Percentiles rank a stretch among this genome's conserved stretches.
These are phyloP conservation scores for Abscondita cerata DNA, from an alignment of 2,888 invertebrate species.

Conservation along the genomic window DNA sequence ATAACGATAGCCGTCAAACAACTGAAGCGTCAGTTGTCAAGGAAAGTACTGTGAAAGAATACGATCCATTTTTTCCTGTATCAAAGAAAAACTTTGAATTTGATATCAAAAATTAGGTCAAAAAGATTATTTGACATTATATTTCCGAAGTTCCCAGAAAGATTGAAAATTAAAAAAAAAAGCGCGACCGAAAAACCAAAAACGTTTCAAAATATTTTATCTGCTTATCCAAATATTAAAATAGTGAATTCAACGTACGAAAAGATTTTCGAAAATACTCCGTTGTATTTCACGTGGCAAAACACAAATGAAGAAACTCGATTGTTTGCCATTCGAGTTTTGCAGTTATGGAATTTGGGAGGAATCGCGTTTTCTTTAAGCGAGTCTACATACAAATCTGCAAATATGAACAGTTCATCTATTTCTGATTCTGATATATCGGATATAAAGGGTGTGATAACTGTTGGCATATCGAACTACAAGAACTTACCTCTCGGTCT, in stretches of 20 bases:
- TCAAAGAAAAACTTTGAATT: constrained; percentile 3
- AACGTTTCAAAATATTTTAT: constrained; percentile 49
- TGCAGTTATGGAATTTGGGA: constrained; percentile 64
- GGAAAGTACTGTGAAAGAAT: no score
- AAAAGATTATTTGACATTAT: not conserved
- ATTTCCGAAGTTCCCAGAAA: not conserved
- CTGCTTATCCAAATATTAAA: constrained; percentile 58
- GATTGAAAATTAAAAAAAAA: not conserved
- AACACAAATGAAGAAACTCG: constrained; percentile 58
- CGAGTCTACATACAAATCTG: not conserved
- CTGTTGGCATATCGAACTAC: constrained; percentile 41
- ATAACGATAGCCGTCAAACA: no score
- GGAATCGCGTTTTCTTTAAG: constrained; percentile 58
- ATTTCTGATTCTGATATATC: not conserved
- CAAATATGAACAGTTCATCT: not conserved
- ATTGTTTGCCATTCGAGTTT: constrained; percentile 62
- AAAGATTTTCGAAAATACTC: constrained; percentile 62
- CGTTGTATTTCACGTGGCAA: constrained; percentile 61
- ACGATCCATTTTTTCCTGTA: no score
- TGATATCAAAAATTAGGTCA: constrained; percentile 4
- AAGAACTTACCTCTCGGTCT: constrained; percentile 47
- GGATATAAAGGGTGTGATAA: constrained; percentile 27
- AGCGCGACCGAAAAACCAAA: not conserved
- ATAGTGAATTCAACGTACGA: constrained; percentile 56
- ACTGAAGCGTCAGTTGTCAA: no score